Evolutionary conservation across 2,113 vertebrate species (phyloP).

Genomic region (Mustela nigripes): DNA sequence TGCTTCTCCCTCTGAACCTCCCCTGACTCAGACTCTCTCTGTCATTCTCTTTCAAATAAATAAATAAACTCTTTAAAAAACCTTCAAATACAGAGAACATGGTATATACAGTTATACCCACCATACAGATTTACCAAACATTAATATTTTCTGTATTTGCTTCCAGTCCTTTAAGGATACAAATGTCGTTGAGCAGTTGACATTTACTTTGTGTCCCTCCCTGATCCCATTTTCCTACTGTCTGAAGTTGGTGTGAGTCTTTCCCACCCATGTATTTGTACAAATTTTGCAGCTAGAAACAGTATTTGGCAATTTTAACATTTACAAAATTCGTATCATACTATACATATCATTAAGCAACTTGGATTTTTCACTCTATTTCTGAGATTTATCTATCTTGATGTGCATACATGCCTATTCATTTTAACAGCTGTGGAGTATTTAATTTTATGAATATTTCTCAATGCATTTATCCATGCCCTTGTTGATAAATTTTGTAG

Average conservation of each 20-base stretch:
- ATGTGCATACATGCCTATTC: not conserved
- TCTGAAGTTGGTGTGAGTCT: not conserved
- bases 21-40: no score
- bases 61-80: no score
- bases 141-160: constrained; percentile 1
- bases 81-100: not conserved
- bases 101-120: not conserved
- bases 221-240: not conserved
- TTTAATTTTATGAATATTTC: constrained; percentile 48
- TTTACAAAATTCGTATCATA: constrained; percentile 7
- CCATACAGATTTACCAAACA: not conserved
- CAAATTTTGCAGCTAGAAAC: not conserved
- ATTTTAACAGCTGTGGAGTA: constrained; percentile 25
- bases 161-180: not conserved
- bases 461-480: constrained; percentile 10
- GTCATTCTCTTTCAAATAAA: no score
- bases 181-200: not conserved
- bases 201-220: not conserved
- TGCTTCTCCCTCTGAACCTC: no score
- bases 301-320: constrained; percentile 3
- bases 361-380: constrained; percentile 39
- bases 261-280: constrained; percentile 13
- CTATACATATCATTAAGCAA: constrained; percentile 34
- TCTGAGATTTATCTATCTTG: constrained; percentile 8
- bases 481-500: not conserved